These are phyloP conservation scores for Gonatopus flavifemur DNA, from an alignment of 1,140 invertebrate species.

Conservation along the genomic window DNA sequence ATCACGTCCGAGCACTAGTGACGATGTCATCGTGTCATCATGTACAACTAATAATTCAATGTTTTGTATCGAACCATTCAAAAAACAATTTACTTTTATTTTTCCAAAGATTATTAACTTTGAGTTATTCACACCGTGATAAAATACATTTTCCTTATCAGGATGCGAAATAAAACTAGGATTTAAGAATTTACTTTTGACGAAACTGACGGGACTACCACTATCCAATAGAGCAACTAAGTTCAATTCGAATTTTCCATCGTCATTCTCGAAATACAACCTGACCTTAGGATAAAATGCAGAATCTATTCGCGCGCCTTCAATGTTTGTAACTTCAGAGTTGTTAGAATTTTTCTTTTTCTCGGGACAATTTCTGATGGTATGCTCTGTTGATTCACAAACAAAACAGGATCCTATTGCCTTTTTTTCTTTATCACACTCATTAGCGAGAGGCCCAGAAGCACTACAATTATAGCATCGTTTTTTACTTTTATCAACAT, in stretches of 20 bases:
- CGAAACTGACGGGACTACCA: neutral
- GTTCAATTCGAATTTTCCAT: neutral
- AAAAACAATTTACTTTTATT: neutral
- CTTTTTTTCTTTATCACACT: too few relatives aligned
- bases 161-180: neutral
- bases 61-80: neutral
- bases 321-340: too few relatives aligned
- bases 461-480: too few relatives aligned
- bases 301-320: too few relatives aligned
- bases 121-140: constrained; percentile 2
- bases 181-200: constrained; percentile 1
- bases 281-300: too few relatives aligned
- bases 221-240: neutral
- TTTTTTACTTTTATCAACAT: too few relatives aligned
- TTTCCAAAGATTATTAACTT: constrained; percentile 3
- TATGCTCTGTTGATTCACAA: too few relatives aligned
- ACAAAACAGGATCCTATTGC: too few relatives aligned
- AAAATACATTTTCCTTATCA: neutral
- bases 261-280: too few relatives aligned
- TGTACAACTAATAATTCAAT: neutral
- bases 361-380: too few relatives aligned
- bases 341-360: too few relatives aligned
- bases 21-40: neutral
- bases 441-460: too few relatives aligned
- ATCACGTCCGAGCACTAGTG: constrained; percentile 1